Conservation (phyloP, 1,140 invertebrate genomes). For the Liolophura sinensis region DNA sequence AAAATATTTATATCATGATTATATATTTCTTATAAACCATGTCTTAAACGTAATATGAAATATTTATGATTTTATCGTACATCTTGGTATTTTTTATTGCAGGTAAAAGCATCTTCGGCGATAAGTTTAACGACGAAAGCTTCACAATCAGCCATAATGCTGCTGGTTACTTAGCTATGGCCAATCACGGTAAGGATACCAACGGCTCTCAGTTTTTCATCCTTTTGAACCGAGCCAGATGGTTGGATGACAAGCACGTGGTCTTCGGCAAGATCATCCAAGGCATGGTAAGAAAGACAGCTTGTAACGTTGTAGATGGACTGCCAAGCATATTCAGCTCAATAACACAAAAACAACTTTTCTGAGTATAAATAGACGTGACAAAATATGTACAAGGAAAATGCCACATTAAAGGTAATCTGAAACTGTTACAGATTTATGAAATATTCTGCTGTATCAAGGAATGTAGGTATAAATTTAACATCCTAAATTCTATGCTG, state of each 20-base stretch:
- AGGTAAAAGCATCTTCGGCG: slow-evolving; percentile 88
- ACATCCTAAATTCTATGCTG: no score
- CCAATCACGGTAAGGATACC: slow-evolving; percentile 79
- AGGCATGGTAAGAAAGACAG: slow-evolving; percentile 45
- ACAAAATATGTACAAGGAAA: no score
- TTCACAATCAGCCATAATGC: slow-evolving; percentile 86
- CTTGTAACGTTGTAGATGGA: neutral
- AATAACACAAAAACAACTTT: no score
- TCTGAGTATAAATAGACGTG: no score
- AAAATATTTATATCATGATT: neutral
- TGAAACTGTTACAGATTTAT: no score
- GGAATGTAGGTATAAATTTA: no score
- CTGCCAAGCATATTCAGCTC: no score
- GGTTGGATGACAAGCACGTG: slow-evolving; percentile 91
- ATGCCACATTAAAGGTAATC: no score
- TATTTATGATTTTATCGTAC: slow-evolving; percentile 5
- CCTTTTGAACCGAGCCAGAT: slow-evolving; percentile 88
- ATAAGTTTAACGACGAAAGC: slow-evolving; percentile 90
- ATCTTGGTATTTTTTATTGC: slow-evolving; percentile 27
- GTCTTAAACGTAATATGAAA: neutral
- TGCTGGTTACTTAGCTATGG: slow-evolving; percentile 89
- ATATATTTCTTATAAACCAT: neutral
- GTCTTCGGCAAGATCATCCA: slow-evolving; percentile 83
- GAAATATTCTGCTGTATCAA: no score
- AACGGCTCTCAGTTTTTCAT: slow-evolving; percentile 43